Conservation (phyloP, 2,888 invertebrate genomes). For the Epistrophella euchroma region DNA sequence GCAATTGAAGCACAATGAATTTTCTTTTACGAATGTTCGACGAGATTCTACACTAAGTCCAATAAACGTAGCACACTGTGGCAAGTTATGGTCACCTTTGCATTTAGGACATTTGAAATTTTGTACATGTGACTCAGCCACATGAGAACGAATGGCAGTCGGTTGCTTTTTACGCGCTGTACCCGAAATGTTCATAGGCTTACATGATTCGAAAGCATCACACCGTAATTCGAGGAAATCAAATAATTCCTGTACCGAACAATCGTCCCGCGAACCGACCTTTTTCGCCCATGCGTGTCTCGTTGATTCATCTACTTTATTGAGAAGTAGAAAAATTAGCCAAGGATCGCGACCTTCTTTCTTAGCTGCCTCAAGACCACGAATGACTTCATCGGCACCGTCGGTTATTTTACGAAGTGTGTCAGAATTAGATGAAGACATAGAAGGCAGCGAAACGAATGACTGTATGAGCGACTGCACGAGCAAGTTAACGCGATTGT, state of each 20-base stretch:
- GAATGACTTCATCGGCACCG: constrained; percentile 3
- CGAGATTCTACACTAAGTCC: constrained; percentile 10
- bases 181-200: constrained; percentile 3
- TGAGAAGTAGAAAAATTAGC: neutral
- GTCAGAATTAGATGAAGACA: constrained; percentile 16
- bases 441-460: constrained; percentile 38
- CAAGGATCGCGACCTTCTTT: neutral
- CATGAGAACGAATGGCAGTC: neutral
- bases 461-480: constrained; percentile 51
- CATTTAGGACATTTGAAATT: neutral
- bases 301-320: neutral
- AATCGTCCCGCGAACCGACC: constrained; percentile 8
- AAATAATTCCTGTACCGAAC: constrained; percentile 30
- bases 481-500: constrained; percentile 52
- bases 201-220: constrained; percentile 40
- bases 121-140: neutral
- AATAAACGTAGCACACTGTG: neutral
- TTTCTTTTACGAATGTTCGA: constrained; percentile 6
- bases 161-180: neutral
- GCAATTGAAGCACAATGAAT: constrained; percentile 4
- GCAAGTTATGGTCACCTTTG: neutral
- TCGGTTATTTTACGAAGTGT: neutral
- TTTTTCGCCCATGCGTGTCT: neutral
- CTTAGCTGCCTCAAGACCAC: neutral
- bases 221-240: constrained; percentile 27